Base-by-base conservation (phyloP, 2,888 invertebrate species). In the Tolmerus cingulatus region DNA sequence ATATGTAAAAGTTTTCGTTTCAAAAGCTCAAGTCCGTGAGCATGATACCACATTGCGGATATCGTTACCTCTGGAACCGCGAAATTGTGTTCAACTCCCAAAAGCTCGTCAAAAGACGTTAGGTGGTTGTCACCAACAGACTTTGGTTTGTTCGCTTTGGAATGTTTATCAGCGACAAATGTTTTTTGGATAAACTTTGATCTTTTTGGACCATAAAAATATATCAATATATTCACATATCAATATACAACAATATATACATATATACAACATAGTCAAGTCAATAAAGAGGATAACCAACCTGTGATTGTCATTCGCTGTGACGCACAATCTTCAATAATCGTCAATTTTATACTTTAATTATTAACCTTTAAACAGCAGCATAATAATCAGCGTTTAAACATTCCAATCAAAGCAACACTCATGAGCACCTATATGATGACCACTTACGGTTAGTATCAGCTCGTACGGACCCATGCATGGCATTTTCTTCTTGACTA, bases 11-110 rank as follows among this genome's bases (percentile, higher is more conserved):
- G 86, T 86, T 86, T 86, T 16, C 74, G 51, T 86, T 89, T 88
- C 77, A 88, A 88, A 89, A 90, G 91, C 90, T 91, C 91, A 90
- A 91, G 51, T 19, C 91, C 92, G 93, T 93, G 93, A 93, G 93
- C 93, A 93, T 93, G 93, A 93, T 92, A 92, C 92, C 92, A 90
- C 91, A 92, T 90, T 96, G 95, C 95, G 95, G 95, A 94, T 97
- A 97, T 95, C 96, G 95, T 93, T 97, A 96, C 95, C 96, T 96
- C 94, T 97, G 97, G 97, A 97, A 97, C 94, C 96, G 96, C 94
- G 97, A 97, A 94, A 97, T 97, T 93, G 96, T 97, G 93, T 95
- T 97, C 94, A 97, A 97, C 94, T 97, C 97, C 93, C 97, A 97
- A 93, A 97, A 97, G 94, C 94, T 97, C 92, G 97, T 97, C 91